phyloP scores from a whole-genome alignment of 64 coral and sea anemone species.

The Trachythela sp. region DNA sequence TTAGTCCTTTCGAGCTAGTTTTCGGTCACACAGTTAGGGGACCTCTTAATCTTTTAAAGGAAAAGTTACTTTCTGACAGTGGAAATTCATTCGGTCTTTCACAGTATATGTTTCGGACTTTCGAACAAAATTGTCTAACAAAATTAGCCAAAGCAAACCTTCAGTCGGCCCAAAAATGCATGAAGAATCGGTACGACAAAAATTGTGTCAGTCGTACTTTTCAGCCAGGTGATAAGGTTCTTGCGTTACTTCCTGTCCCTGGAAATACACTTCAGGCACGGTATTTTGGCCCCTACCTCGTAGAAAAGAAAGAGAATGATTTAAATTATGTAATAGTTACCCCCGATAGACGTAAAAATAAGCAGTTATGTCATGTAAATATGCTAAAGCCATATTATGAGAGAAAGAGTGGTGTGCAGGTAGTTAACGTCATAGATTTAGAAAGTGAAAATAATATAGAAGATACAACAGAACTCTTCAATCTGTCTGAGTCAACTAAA shows the following conservation, averaged over 20 bases:
- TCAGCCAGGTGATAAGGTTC: conserved; percentile 48
- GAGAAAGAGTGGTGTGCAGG: not conserved
- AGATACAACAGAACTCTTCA: not conserved
- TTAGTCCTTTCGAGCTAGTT: conserved; percentile 46
- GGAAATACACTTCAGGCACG: conserved; percentile 21
- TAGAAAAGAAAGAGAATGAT: conserved; percentile 46
- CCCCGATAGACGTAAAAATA: conserved; percentile 44
- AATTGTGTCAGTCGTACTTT: conserved; percentile 34
- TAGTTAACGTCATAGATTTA: not conserved
- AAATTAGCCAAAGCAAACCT: not conserved
- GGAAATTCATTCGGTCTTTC: not conserved
- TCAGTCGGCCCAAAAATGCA: not conserved
- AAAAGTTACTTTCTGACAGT: not conserved
- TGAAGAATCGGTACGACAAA: conserved; percentile 44
- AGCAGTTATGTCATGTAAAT: conserved; percentile 37
- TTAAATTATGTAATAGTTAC: conserved; percentile 48
- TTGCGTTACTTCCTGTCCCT: conserved; percentile 48
- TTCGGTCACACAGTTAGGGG: conserved; percentile 48
- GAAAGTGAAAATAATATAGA: not conserved
- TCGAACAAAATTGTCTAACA: not conserved
- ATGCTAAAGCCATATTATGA: conserved; percentile 42
- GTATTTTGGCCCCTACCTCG: conserved; percentile 54
- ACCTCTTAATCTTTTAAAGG: conserved; percentile 39
- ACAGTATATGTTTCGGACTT: too few relatives aligned
- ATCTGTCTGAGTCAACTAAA: not conserved